These are phyloP conservation scores for Turnix velox DNA, from an alignment of 2,113 vertebrate species.

Conservation along the genomic window DNA sequence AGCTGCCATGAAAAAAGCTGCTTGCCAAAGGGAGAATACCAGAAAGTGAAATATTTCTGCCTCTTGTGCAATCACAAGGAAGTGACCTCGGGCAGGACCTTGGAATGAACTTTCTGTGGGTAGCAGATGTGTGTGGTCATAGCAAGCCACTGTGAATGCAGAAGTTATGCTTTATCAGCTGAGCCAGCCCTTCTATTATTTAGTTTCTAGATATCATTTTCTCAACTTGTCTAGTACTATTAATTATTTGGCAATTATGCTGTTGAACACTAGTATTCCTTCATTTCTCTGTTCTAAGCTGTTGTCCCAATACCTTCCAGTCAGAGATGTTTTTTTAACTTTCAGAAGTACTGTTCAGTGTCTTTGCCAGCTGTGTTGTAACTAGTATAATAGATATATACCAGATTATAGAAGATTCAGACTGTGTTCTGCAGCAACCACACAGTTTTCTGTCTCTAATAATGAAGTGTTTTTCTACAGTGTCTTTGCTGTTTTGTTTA, in stretches of 20 bases:
- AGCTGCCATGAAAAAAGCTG: neutral
- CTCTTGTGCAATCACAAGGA: constrained; percentile 36
- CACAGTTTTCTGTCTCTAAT: neutral
- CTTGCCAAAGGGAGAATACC: constrained; percentile 22
- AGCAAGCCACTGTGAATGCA: neutral
- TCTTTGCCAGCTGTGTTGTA: neutral
- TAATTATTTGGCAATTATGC: neutral
- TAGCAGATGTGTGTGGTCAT: neutral
- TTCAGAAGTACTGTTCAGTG: neutral
- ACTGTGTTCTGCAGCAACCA: neutral
- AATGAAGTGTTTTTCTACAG: neutral
- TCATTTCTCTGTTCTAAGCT: neutral
- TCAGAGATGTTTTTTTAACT: neutral
- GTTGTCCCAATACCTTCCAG: neutral
- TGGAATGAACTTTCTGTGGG: constrained; percentile 28
- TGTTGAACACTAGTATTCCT: neutral
- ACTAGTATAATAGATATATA: neutral
- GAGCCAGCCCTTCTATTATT: neutral
- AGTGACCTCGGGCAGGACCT: constrained; percentile 10
- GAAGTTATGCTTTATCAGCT: neutral
- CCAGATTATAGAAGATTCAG: neutral
- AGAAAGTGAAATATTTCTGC: constrained; percentile 37
- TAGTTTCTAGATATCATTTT: neutral
- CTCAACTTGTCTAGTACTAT: neutral
- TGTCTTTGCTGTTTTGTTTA: neutral